Evolutionary conservation across 1,140 invertebrate genomes (phyloP).

Genomic region (Drosophila truncata): DNA sequence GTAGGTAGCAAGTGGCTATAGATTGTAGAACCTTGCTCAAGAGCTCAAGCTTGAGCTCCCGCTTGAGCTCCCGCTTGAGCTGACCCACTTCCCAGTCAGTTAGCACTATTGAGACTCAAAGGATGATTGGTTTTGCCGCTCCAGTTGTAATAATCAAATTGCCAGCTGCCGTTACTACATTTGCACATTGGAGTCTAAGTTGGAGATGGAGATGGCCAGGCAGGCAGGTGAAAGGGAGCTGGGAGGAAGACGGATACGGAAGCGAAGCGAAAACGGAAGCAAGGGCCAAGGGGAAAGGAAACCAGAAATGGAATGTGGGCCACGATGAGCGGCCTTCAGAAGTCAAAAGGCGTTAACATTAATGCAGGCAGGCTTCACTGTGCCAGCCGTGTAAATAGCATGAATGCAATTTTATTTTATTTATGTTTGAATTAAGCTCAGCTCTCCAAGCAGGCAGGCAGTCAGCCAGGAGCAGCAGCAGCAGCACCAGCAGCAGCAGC

Average conservation of each 20-base stretch:
- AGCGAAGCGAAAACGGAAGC: slow-evolving; percentile 12
- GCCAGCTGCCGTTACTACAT: slow-evolving; percentile 38
- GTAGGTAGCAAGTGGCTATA: slow-evolving; percentile 5
- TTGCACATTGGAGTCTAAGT: slow-evolving; percentile 15
- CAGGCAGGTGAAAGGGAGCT: slow-evolving; percentile 1
- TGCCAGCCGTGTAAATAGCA: slow-evolving; percentile 44
- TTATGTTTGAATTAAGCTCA: slow-evolving; percentile 59
- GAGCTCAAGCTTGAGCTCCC: neutral
- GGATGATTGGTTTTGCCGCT: slow-evolving; percentile 60
- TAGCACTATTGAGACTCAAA: slow-evolving; percentile 29
- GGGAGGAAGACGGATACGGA: neutral
- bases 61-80: slow-evolving; percentile 3
- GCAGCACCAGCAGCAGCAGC: slow-evolving; percentile 21
- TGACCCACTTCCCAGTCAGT: slow-evolving; percentile 44
- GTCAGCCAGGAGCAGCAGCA: slow-evolving; percentile 21
- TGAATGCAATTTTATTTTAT: slow-evolving; percentile 57
- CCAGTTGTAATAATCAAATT: slow-evolving; percentile 74
- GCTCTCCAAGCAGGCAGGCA: slow-evolving; percentile 30
- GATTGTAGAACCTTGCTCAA: slow-evolving; percentile 8
- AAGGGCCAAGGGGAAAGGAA: slow-evolving; percentile 1
- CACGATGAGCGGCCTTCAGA: slow-evolving; percentile 53
- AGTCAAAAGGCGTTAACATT: slow-evolving; percentile 69
- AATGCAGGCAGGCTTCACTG: slow-evolving; percentile 23
- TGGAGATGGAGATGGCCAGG: slow-evolving; percentile 3
- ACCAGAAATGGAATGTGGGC: slow-evolving; percentile 39